phyloP scores from a whole-genome alignment of 2,888 invertebrate genomes.

The Xiphydria camelus region DNA sequence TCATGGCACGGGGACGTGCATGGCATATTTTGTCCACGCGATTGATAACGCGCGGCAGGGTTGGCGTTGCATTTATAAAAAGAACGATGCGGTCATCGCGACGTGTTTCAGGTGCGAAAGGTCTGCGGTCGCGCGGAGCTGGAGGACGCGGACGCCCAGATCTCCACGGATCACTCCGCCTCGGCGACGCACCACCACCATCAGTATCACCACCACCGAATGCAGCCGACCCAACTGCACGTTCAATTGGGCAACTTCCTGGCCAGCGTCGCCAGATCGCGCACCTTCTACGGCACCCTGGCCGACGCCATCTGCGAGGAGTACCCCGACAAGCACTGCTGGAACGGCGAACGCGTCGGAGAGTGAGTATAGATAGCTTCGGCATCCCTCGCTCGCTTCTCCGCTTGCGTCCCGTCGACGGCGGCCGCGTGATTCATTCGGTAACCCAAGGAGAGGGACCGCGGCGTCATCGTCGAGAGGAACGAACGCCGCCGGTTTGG shows the following conservation, averaged over 20 bases:
- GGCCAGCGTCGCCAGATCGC: slow-evolving; percentile 62
- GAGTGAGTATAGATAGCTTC: slow-evolving; percentile 67
- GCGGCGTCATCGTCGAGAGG: no score
- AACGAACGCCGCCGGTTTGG: no score
- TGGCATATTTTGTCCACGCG: no score
- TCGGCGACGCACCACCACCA: slow-evolving; percentile 11
- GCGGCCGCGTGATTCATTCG: no score
- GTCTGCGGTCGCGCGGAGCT: slow-evolving; percentile 50
- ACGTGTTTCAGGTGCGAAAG: slow-evolving; percentile 47
- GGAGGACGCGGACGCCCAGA: slow-evolving; percentile 15
- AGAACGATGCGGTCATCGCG: no score
- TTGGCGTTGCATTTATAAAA: no score
- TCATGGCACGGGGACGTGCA: no score
- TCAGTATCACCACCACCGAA: slow-evolving; percentile 3
- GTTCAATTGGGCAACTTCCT: slow-evolving; percentile 54
- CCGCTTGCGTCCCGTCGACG: no score
- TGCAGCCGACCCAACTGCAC: slow-evolving; percentile 52
- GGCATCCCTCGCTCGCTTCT: no score
- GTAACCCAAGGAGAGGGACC: no score
- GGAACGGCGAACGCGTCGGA: slow-evolving; percentile 79
- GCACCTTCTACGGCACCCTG: slow-evolving; percentile 81
- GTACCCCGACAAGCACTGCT: slow-evolving; percentile 70
- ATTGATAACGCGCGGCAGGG: no score
- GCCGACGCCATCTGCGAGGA: slow-evolving; percentile 81
- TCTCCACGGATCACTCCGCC: slow-evolving; percentile 16